A percentile compares a stretch with the other conserved stretches of the same genome.
These are phyloP conservation scores for Trachops cirrhosus DNA, from an alignment of 2,797 vertebrate genomes.

Conservation along the genomic window DNA sequence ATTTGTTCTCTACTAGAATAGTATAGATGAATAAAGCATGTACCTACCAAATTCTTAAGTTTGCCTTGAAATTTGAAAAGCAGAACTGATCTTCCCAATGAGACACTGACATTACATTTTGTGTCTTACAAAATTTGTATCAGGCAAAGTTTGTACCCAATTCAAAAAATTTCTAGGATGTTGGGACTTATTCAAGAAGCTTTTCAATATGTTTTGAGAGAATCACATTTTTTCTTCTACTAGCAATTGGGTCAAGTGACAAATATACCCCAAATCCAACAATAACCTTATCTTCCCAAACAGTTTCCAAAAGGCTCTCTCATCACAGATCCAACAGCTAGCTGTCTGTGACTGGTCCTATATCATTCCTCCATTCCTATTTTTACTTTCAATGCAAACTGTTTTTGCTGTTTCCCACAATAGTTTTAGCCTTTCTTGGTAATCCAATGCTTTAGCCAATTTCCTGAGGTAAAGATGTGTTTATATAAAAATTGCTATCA, in stretches of 20 bases:
- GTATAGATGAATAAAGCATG: conserved; percentile 12
- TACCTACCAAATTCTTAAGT: not conserved
- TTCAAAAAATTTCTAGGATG: not conserved
- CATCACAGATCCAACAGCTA: not conserved
- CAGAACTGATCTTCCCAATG: not conserved
- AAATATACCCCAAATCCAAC: conserved; percentile 25
- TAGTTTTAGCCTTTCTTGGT: conserved; percentile 59
- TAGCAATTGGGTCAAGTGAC: not conserved
- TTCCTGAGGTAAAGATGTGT: conserved; percentile 62
- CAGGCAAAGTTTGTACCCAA: not conserved
- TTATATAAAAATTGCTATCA: conserved; percentile 64
- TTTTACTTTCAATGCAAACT: conserved; percentile 55
- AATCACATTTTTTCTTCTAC: not conserved
- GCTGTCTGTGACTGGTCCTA: not conserved
- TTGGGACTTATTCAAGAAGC: not conserved
- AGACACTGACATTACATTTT: not conserved
- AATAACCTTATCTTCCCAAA: conserved; percentile 41
- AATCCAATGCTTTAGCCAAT: conserved; percentile 39
- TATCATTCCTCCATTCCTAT: conserved; percentile 26
- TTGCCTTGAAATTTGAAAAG: not conserved
- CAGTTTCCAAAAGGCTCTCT: conserved; percentile 15
- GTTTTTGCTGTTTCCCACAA: conserved; percentile 52
- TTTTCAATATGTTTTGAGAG: not conserved
- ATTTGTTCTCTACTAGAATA: not conserved
- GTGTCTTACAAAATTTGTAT: not conserved